Conservation (phyloP, 2,888 invertebrate genomes). For the Calliscelio sp. region DNA sequence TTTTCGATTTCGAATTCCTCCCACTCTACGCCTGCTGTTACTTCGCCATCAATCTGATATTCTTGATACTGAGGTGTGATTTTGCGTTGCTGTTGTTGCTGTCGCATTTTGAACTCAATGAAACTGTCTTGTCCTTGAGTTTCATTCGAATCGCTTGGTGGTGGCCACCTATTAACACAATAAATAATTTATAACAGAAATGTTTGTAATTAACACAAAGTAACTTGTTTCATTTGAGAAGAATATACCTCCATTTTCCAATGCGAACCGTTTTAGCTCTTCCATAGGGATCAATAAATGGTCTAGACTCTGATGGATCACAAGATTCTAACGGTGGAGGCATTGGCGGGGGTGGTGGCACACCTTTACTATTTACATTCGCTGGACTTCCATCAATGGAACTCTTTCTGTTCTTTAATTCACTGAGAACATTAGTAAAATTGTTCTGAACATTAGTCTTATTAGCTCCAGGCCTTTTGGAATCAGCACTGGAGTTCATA, state of each 20-base stretch:
- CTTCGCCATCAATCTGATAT: constrained; percentile 85
- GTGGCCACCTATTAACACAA: constrained; percentile 92
- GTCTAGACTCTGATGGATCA: constrained; percentile 93
- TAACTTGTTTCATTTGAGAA: no score
- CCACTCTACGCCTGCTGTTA: constrained; percentile 90
- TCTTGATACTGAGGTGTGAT: constrained; percentile 90
- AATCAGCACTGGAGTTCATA: constrained; percentile 79
- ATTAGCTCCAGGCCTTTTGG: constrained; percentile 79
- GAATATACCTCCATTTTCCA: constrained; percentile 92
- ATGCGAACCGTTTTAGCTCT: constrained; percentile 97
- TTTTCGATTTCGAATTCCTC: constrained; percentile 93
- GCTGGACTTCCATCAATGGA: constrained; percentile 84
- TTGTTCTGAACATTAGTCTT: constrained; percentile 85
- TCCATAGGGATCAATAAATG: constrained; percentile 96
- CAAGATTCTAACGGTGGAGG: constrained; percentile 94
- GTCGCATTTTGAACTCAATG: constrained; percentile 95
- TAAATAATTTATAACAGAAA: not conserved
- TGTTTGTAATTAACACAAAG: no score
- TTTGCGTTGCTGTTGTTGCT: constrained; percentile 89
- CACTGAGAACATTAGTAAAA: constrained; percentile 87
- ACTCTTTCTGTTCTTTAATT: constrained; percentile 86
- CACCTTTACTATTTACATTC: constrained; percentile 79
- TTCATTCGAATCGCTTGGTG: constrained; percentile 91
- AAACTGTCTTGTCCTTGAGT: constrained; percentile 91
- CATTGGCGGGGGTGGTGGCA: constrained; percentile 93